phyloP scores from a whole-genome alignment of 2,113 vertebrate species.

The Dicentrarchus labrax region DNA sequence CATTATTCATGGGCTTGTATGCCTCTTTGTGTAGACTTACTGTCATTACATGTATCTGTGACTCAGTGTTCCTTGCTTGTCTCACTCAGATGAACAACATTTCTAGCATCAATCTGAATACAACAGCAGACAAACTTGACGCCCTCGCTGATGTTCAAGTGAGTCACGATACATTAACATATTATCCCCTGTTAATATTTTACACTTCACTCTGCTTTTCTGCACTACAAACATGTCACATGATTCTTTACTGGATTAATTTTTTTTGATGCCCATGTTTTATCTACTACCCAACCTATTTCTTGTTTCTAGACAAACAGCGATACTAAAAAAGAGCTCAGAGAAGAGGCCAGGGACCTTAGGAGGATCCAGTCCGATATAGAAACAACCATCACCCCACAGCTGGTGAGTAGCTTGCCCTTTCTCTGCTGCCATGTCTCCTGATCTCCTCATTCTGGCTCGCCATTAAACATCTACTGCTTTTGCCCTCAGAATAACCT shows the following conservation, averaged over 20 bases:
- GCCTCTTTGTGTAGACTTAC: neutral
- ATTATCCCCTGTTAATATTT: neutral
- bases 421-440: neutral
- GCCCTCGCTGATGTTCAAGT: neutral
- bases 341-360: slow-evolving; percentile 39
- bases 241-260: neutral
- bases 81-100: slow-evolving; percentile 74
- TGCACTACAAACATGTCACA: neutral
- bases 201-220: neutral
- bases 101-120: slow-evolving; percentile 69
- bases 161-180: slow-evolving; percentile 27
- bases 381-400: slow-evolving; percentile 68
- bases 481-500: slow-evolving; percentile 76
- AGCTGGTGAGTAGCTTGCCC: slow-evolving; percentile 74
- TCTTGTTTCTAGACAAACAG: neutral
- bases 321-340: neutral
- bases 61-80: neutral
- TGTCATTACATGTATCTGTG: neutral
- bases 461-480: neutral
- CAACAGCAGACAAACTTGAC: slow-evolving; percentile 66
- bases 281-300: neutral
- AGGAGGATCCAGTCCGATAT: slow-evolving; percentile 78
- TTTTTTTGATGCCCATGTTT: neutral
- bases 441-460: neutral
- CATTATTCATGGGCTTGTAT: neutral